phyloP scores from a whole-genome alignment of 2,888 invertebrate genomes.

The Macropis europaea region DNA sequence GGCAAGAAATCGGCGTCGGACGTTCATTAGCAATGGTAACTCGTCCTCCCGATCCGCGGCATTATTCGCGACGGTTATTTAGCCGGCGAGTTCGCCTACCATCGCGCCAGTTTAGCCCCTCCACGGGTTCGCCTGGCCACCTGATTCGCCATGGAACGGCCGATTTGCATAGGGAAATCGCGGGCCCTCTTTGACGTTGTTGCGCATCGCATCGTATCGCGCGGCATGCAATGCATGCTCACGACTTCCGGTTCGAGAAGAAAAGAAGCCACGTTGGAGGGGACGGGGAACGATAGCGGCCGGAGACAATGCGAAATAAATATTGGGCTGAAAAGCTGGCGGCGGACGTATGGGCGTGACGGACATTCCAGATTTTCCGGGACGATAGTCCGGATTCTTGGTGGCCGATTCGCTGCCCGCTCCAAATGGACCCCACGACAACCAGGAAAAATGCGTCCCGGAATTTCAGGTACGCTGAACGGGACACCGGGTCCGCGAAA shows the following conservation, averaged over 20 bases:
- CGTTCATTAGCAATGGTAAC: too few relatives aligned
- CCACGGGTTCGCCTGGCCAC: conserved; percentile 40
- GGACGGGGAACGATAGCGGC: conserved; percentile 29
- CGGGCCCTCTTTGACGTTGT: conserved; percentile 58
- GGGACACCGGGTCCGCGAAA: background rate
- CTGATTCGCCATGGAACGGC: conserved; percentile 15
- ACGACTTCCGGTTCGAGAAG: conserved; percentile 47
- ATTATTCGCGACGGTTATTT: too few relatives aligned
- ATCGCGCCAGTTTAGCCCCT: background rate
- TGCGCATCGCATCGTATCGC: conserved; percentile 50
- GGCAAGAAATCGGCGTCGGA: too few relatives aligned
- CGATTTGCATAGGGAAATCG: conserved; percentile 64
- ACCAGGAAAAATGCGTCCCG: conserved; percentile 46
- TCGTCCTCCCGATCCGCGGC: too few relatives aligned
- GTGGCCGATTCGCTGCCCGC: conserved; percentile 50
- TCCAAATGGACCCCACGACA: conserved; percentile 54
- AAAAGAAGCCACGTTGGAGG: conserved; percentile 32
- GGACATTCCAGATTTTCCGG: conserved; percentile 57
- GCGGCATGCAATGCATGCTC: conserved; percentile 50
- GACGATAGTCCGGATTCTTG: conserved; percentile 59
- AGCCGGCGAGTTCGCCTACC: too few relatives aligned
- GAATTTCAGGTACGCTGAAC: conserved; percentile 49
- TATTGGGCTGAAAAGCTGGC: conserved; percentile 53
- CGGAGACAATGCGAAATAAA: conserved; percentile 63
- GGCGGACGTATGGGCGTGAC: conserved; percentile 42